Percentiles rank a stretch among this genome's conserved stretches.
Evolutionary conservation across 2,113 vertebrate species (phyloP).

Genomic region (Recurvirostra avosetta): DNA sequence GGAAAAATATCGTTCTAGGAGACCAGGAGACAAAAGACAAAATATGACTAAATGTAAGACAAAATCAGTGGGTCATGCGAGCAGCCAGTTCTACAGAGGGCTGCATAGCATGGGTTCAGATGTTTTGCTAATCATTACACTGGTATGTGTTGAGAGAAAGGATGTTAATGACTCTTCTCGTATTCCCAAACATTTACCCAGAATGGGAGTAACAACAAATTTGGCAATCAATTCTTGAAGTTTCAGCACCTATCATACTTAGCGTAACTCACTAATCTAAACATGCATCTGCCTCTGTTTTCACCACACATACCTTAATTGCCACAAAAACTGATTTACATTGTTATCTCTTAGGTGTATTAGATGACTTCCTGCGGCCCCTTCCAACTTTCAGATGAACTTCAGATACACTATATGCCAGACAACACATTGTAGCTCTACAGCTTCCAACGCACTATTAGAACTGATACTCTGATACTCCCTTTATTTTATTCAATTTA

Average conservation of each 20-base stretch:
- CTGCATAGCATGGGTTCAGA: not conserved
- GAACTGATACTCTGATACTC: not conserved
- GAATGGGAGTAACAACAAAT: not conserved
- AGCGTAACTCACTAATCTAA: conserved; percentile 11
- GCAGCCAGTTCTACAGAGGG: not conserved
- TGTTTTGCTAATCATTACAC: not conserved
- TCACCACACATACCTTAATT: not conserved
- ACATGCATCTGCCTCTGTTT: conserved; percentile 3
- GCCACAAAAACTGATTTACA: conserved; percentile 22
- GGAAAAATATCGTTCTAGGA: not conserved
- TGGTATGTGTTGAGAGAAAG: not conserved
- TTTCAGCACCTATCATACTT: not conserved
- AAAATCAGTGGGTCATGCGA: not conserved
- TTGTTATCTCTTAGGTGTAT: not conserved
- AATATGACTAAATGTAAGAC: not conserved
- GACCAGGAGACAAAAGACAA: not conserved
- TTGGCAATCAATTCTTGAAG: not conserved
- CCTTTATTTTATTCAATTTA: not conserved
- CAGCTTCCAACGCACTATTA: not conserved
- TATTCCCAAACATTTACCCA: not conserved
- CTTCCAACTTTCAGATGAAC: conserved; percentile 28
- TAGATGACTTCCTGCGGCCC: not conserved
- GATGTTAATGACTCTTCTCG: not conserved
- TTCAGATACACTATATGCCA: not conserved
- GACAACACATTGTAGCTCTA: not conserved